phyloP scores from a whole-genome alignment of 2,888 invertebrate genomes.

The Meghimatium bilineatum region DNA sequence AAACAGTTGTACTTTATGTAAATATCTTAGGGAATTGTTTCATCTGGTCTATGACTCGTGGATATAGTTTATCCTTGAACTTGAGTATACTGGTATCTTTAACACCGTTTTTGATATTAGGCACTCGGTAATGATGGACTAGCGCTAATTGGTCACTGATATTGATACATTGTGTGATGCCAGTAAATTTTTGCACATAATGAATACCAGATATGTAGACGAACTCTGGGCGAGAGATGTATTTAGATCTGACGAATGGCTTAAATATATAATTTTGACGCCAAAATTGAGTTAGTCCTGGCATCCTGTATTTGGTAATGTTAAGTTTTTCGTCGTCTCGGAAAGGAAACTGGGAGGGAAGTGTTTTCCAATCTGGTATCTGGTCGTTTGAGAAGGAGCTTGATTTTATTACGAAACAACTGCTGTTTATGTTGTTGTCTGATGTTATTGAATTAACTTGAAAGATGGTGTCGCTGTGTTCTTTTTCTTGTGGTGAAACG shows the following conservation, averaged over 20 bases:
- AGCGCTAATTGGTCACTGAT: neutral
- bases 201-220: slow-evolving; percentile 11
- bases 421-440: neutral
- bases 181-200: neutral
- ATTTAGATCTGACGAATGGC: neutral
- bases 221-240: slow-evolving; percentile 14
- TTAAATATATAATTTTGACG: neutral
- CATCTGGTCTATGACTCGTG: neutral
- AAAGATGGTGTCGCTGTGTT: neutral
- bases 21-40: neutral
- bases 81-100: neutral
- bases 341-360: neutral
- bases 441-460: neutral
- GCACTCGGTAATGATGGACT: neutral
- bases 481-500: slow-evolving; percentile 4
- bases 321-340: neutral
- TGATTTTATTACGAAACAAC: neutral
- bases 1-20: neutral
- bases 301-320: neutral
- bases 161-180: neutral
- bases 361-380: neutral
- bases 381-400: neutral
- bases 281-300: neutral
- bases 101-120: neutral
- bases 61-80: neutral